Evolutionary conservation across 2,113 vertebrate genomes (phyloP).

Genomic region (Notarius quadriscutis): DNA sequence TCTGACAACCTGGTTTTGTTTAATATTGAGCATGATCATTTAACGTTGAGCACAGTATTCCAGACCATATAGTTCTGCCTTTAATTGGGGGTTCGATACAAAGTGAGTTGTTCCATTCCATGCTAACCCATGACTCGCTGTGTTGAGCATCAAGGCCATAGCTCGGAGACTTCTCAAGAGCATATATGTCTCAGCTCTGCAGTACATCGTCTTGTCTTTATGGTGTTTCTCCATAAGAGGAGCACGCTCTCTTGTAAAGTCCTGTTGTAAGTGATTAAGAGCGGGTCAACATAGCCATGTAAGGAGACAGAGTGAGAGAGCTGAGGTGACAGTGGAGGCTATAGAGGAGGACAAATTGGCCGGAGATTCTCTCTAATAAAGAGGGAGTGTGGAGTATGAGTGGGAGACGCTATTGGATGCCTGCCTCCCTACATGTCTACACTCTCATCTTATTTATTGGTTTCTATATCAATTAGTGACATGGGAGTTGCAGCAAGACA

Average conservation of each 20-base stretch:
- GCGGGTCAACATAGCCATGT: slow-evolving; percentile 45
- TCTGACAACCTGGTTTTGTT: slow-evolving; percentile 30
- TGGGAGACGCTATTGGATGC: slow-evolving; percentile 19
- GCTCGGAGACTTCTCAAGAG: neutral
- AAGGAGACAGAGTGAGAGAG: slow-evolving; percentile 31
- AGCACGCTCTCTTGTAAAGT: slow-evolving; percentile 27
- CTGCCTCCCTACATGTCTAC: slow-evolving; percentile 1
- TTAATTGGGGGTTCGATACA: slow-evolving; percentile 25
- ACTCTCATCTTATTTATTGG: slow-evolving; percentile 25
- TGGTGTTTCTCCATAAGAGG: slow-evolving; percentile 12
- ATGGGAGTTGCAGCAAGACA: slow-evolving; percentile 25
- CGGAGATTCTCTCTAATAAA: slow-evolving; percentile 31
- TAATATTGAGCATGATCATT: slow-evolving; percentile 7
- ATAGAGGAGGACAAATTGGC: slow-evolving; percentile 32
- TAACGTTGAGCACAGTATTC: neutral
- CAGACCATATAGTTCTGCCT: neutral
- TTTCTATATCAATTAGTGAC: slow-evolving; percentile 27
- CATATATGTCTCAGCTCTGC: neutral
- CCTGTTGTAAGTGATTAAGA: slow-evolving; percentile 30
- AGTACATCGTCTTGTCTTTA: neutral
- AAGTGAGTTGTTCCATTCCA: neutral
- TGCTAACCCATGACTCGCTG: slow-evolving; percentile 16
- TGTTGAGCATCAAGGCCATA: slow-evolving; percentile 25
- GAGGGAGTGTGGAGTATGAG: neutral
- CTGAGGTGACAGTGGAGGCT: slow-evolving; percentile 12